Conservation (phyloP, 2,888 invertebrate genomes). For the Trichogramma evanescens region DNA sequence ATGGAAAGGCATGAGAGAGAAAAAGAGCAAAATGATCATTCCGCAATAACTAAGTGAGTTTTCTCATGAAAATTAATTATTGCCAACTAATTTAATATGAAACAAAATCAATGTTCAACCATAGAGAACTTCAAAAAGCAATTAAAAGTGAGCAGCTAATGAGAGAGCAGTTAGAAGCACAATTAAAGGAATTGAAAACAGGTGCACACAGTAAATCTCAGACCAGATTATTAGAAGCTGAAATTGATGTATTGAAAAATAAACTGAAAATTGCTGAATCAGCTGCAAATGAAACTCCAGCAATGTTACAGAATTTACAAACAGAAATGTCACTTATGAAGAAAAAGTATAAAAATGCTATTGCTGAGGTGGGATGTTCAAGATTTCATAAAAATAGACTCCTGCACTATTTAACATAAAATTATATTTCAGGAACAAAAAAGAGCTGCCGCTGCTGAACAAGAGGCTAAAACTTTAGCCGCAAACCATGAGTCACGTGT, state of each 20-base stretch:
- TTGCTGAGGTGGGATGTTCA: constrained; percentile 52
- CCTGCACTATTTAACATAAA: background rate
- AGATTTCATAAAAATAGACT: background rate
- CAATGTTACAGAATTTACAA: constrained; percentile 61
- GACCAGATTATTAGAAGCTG: constrained; percentile 53
- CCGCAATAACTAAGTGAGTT: constrained; percentile 63
- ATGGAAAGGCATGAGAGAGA: constrained; percentile 75
- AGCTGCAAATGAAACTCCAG: constrained; percentile 56
- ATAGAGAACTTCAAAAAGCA: constrained; percentile 70
- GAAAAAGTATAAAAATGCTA: constrained; percentile 64
- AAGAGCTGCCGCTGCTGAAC: constrained; percentile 66
- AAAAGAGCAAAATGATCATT: constrained; percentile 71
- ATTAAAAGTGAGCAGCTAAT: constrained; percentile 66
- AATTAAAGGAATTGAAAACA: constrained; percentile 51
- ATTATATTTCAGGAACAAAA: constrained; percentile 56
- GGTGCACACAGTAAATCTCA: constrained; percentile 46
- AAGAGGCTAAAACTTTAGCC: constrained; percentile 60
- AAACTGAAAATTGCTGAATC: constrained; percentile 62
- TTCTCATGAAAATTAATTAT: background rate
- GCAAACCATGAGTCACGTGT: constrained; percentile 71
- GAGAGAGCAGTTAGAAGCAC: constrained; percentile 67
- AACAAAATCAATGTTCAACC: constrained; percentile 25
- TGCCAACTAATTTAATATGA: background rate
- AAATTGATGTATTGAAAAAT: constrained; percentile 59
- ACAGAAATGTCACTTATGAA: constrained; percentile 67